Percentiles rank a stretch among this genome's conserved stretches.
Evolutionary conservation across 2,888 invertebrate genomes (phyloP).

Genomic region (Anthophora plumipes): DNA sequence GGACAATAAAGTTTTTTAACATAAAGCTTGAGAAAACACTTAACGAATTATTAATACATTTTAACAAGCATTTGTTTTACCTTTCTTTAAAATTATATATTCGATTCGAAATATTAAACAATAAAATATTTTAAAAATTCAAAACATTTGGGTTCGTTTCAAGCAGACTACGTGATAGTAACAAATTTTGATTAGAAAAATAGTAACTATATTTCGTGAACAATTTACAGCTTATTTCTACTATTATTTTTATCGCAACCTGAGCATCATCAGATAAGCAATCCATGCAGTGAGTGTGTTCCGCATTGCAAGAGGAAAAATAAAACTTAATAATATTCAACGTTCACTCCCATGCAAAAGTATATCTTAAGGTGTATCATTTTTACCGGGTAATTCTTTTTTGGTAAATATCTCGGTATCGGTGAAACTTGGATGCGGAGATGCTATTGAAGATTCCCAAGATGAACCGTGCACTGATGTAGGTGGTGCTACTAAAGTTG

Average conservation of each 20-base stretch:
- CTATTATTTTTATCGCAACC: constrained; percentile 82
- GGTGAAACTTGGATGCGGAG: constrained; percentile 90
- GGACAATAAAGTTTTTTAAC: constrained; percentile 6
- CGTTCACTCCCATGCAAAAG: constrained; percentile 38
- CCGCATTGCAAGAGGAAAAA: constrained; percentile 74
- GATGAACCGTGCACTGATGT: constrained; percentile 85
- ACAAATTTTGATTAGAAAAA: constrained; percentile 68
- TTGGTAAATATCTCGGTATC: constrained; percentile 95
- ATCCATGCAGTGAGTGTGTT: constrained; percentile 74
- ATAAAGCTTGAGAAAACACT: background rate
- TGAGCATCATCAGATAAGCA: constrained; percentile 68
- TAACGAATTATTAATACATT: constrained; percentile 20
- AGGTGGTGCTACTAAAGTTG: constrained; percentile 95
- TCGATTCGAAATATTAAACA: constrained; percentile 23
- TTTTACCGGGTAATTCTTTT: constrained; percentile 90
- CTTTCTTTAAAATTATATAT: constrained; percentile 34
- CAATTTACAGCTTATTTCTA: constrained; percentile 61
- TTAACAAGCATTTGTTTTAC: constrained; percentile 32
- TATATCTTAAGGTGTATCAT: constrained; percentile 35
- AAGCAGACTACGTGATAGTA: constrained; percentile 16
- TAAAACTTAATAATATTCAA: constrained; percentile 55
- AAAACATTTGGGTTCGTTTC: constrained; percentile 17
- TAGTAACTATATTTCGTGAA: constrained; percentile 52
- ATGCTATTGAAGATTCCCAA: constrained; percentile 87
- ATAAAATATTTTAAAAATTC: constrained; percentile 19